A percentile compares a stretch with the other conserved stretches of the same genome.
These are phyloP conservation scores for Hydrotaea diabolus DNA, from an alignment of 2,888 invertebrate genomes.

Conservation along the genomic window DNA sequence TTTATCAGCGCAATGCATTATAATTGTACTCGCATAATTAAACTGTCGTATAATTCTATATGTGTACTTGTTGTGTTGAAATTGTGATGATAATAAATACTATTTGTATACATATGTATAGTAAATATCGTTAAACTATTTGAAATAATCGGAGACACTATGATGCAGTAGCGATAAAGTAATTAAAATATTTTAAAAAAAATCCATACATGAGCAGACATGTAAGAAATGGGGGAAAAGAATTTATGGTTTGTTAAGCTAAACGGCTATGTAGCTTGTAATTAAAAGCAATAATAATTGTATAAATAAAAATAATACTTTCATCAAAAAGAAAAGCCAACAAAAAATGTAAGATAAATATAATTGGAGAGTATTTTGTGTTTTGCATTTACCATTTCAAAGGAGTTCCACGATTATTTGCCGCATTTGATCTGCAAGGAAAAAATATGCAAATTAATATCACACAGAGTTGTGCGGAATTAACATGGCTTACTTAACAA, in stretches of 20 bases:
- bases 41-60: neutral
- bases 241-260: conserved; percentile 20
- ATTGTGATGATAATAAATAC: conserved; percentile 2
- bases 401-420: conserved; percentile 77
- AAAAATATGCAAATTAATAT: conserved; percentile 29
- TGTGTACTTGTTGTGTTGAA: neutral
- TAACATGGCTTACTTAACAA: conserved; percentile 78
- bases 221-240: conserved; percentile 56
- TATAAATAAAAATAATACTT: conserved; percentile 28
- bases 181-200: conserved; percentile 42
- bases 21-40: neutral
- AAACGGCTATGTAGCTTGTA: neutral
- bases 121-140: conserved; percentile 69
- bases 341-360: neutral
- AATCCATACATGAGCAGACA: conserved; percentile 69
- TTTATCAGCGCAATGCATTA: neutral
- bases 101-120: conserved; percentile 23
- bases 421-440: conserved; percentile 75
- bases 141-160: conserved; percentile 80
- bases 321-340: conserved; percentile 17
- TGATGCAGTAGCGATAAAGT: conserved; percentile 52
- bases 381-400: conserved; percentile 77
- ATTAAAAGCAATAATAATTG: conserved; percentile 7
- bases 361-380: neutral
- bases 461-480: neutral